Conservation (phyloP, 1,140 invertebrate genomes). For the Catajapyx aquilonaris region DNA sequence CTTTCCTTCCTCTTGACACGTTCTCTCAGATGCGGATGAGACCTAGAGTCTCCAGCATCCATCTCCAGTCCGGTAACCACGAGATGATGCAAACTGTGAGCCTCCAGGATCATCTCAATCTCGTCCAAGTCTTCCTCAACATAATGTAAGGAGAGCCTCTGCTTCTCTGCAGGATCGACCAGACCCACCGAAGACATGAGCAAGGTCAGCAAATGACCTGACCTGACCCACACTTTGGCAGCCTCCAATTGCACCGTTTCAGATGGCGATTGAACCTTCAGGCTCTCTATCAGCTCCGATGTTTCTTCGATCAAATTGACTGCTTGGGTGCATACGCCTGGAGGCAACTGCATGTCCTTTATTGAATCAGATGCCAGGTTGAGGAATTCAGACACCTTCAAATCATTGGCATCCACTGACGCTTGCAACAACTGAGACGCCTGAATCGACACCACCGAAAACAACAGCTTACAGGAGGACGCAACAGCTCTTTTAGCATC, state of each 20-base stretch:
- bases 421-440: too few relatives aligned
- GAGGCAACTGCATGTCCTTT: too few relatives aligned
- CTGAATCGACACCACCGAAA: too few relatives aligned
- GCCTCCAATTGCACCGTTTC: constrained; percentile 6
- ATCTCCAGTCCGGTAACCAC: neutral
- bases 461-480: too few relatives aligned
- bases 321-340: too few relatives aligned
- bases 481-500: too few relatives aligned
- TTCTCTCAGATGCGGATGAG: constrained; percentile 17
- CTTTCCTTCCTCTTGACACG: constrained; percentile 16
- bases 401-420: too few relatives aligned
- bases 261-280: too few relatives aligned
- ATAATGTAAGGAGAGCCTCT: constrained; percentile 39
- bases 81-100: constrained; percentile 3
- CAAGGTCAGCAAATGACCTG: constrained; percentile 22
- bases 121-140: constrained; percentile 29
- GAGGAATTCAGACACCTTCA: too few relatives aligned
- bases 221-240: constrained; percentile 19
- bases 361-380: too few relatives aligned
- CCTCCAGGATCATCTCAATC: constrained; percentile 1
- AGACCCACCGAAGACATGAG: constrained; percentile 22
- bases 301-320: too few relatives aligned
- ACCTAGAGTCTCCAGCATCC: neutral
- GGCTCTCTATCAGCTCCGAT: too few relatives aligned
- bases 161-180: constrained; percentile 54